Evolutionary conservation across 2,888 invertebrate species (phyloP).

Genomic region (Dasypogon diadema): DNA sequence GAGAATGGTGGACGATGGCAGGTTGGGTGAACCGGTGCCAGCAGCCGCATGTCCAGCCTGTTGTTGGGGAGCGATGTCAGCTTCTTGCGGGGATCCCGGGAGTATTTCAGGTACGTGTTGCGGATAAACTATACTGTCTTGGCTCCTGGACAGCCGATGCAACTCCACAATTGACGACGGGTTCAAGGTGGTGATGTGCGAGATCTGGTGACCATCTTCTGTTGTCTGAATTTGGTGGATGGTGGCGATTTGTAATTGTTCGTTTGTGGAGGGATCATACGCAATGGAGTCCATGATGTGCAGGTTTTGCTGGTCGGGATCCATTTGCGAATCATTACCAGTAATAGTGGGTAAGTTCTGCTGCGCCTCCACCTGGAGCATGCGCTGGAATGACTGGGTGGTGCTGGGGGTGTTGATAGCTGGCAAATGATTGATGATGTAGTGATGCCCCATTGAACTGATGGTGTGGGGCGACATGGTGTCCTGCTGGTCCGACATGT

Average conservation of each 20-base stretch:
- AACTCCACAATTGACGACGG: constrained; percentile 54
- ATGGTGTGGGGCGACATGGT: constrained; percentile 62
- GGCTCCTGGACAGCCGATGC: constrained; percentile 59
- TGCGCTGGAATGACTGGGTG: constrained; percentile 68
- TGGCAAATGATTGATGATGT: constrained; percentile 69
- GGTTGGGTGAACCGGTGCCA: constrained; percentile 62
- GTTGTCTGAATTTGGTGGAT: constrained; percentile 55
- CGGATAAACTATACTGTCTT: constrained; percentile 53
- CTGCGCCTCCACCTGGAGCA: constrained; percentile 74
- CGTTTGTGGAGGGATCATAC: constrained; percentile 6
- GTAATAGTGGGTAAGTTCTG: constrained; percentile 82
- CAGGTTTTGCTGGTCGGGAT: constrained; percentile 4
- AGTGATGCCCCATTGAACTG: constrained; percentile 65
- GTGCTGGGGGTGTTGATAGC: constrained; percentile 67
- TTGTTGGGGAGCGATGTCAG: constrained; percentile 65
- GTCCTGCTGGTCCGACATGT: constrained; percentile 61
- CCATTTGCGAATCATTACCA: constrained; percentile 73
- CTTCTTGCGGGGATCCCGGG: constrained; percentile 64
- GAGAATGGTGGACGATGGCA: constrained; percentile 60
- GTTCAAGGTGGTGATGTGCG: constrained; percentile 45
- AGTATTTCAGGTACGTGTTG: constrained; percentile 61
- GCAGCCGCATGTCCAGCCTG: constrained; percentile 69
- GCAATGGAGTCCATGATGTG: background rate
- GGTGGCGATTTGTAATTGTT: constrained; percentile 47
- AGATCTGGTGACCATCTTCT: constrained; percentile 54